These are phyloP conservation scores for Eremobia ochroleuca DNA, from an alignment of 2,888 invertebrate genomes.

Conservation along the genomic window DNA sequence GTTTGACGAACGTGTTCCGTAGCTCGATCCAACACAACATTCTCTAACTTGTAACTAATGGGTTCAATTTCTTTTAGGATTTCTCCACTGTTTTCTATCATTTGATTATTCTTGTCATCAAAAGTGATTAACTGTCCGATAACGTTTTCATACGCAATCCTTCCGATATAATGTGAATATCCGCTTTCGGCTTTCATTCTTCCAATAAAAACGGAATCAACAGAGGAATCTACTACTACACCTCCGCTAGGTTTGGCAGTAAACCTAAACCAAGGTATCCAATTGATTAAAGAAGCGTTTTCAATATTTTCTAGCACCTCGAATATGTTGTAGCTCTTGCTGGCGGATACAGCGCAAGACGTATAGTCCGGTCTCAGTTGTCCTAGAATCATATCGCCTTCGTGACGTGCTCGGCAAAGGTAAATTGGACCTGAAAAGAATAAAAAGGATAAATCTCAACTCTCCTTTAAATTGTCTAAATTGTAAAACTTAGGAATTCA, in stretches of 20 bases:
- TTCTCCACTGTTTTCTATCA: conserved; percentile 92
- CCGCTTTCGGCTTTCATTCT: conserved; percentile 80
- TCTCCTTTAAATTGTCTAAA: not conserved
- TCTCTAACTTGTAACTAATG: conserved; percentile 93
- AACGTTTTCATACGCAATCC: conserved; percentile 92
- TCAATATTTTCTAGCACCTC: conserved; percentile 95
- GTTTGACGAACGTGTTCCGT: conserved; percentile 88
- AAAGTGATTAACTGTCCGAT: conserved; percentile 93
- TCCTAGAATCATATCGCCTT: conserved; percentile 94
- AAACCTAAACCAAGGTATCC: conserved; percentile 95
- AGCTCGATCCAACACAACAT: conserved; percentile 91
- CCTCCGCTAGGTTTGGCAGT: conserved; percentile 92
- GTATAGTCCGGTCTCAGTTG: conserved; percentile 91
- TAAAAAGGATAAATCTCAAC: conserved; percentile 5
- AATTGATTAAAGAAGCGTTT: conserved; percentile 94
- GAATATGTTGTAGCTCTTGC: conserved; percentile 91
- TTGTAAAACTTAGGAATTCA: not conserved
- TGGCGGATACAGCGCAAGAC: conserved; percentile 92
- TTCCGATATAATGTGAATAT: conserved; percentile 92
- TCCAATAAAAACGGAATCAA: conserved; percentile 84
- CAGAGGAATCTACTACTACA: conserved; percentile 91
- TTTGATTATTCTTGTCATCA: conserved; percentile 91
- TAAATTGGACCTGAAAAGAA: conserved; percentile 90
- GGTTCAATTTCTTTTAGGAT: conserved; percentile 96
- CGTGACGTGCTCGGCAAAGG: conserved; percentile 94